Conservation (phyloP, 2,888 invertebrate genomes). For the Amblyjoppa proteus region DNA sequence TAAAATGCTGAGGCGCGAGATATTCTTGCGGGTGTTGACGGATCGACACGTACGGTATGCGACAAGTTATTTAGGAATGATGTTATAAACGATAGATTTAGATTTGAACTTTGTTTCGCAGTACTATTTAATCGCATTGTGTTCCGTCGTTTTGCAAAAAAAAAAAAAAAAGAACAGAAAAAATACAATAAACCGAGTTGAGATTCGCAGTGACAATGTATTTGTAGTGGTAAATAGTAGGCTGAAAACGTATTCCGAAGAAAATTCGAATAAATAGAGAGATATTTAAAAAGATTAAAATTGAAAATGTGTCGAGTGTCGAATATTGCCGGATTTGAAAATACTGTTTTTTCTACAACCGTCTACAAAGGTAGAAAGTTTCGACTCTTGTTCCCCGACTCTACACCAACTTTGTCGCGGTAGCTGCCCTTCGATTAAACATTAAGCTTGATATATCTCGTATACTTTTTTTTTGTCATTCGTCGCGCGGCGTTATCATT, state of each 20-base stretch:
- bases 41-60: constrained; percentile 29
- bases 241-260: constrained; percentile 9
- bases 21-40: constrained; percentile 23
- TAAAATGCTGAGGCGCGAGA: constrained; percentile 49
- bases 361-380: constrained; percentile 42
- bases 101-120: constrained; percentile 4
- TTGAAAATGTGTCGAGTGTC: background rate
- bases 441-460: constrained; percentile 6
- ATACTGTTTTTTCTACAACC: constrained; percentile 14
- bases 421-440: constrained; percentile 36
- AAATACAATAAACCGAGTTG: constrained; percentile 14
- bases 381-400: constrained; percentile 23
- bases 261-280: constrained; percentile 13
- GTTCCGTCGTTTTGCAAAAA: constrained; percentile 7
- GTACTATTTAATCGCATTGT: background rate
- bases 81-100: constrained; percentile 3
- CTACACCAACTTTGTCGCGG: constrained; percentile 27
- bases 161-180: background rate
- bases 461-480: background rate
- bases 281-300: constrained; percentile 30
- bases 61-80: constrained; percentile 15
- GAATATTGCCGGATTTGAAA: background rate
- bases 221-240: background rate
- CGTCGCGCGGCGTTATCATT: constrained; percentile 14
- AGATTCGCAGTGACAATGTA: constrained; percentile 31